Conservation (phyloP, 1,140 invertebrate genomes). For the Sipha flava region DNA sequence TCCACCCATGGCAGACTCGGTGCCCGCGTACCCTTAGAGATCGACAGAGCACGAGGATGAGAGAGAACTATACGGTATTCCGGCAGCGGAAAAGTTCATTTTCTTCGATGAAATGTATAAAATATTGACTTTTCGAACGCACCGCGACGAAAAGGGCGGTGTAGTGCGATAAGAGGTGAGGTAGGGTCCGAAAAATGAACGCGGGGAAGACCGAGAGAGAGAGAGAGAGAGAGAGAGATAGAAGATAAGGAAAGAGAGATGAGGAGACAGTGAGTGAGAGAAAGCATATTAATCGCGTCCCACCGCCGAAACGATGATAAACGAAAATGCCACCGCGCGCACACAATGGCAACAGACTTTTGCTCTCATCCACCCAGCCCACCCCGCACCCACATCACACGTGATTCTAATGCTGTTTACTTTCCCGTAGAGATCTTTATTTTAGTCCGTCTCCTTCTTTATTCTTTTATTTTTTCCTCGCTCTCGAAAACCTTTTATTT, state of each 20-base stretch:
- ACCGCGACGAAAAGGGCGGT: neutral
- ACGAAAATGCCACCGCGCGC: neutral
- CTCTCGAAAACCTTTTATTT: neutral
- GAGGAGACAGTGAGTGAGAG: too few species aligned
- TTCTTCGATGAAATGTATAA: neutral
- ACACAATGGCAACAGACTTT: neutral
- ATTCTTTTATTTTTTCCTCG: neutral
- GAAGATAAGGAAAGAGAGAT: too few species aligned
- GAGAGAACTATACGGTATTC: neutral
- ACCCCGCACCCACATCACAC: neutral
- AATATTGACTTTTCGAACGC: neutral
- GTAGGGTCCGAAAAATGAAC: neutral
- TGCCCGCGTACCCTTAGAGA: too few species aligned
- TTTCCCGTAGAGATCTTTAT: neutral
- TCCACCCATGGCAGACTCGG: too few species aligned
- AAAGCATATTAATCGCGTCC: too few species aligned
- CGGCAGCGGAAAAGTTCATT: neutral
- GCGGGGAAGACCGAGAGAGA: too few species aligned
- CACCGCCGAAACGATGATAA: neutral
- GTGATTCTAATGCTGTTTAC: conserved; percentile 7
- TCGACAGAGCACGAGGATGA: too few species aligned
- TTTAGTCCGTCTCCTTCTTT: neutral
- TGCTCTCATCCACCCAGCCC: neutral
- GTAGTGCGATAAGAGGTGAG: neutral
- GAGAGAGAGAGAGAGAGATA: too few species aligned